These are phyloP conservation scores for Kuschelorhynchus macadamiae DNA, from an alignment of 2,888 invertebrate species.

Conservation along the genomic window DNA sequence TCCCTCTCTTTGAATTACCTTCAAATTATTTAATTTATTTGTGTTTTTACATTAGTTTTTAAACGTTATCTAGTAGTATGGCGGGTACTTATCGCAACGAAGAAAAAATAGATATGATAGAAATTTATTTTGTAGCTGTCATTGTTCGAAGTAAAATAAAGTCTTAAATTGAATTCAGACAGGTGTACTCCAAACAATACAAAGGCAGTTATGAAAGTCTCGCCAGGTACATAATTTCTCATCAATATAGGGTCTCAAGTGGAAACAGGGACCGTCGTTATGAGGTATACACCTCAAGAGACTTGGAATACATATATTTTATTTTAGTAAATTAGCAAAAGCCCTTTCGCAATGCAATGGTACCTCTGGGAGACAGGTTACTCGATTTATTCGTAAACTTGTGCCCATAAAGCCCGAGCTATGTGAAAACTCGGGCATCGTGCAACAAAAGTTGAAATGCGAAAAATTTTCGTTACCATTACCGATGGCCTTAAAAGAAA, in stretches of 20 bases:
- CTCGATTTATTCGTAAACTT: background rate
- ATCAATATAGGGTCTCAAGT: background rate
- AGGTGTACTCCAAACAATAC: too few species aligned
- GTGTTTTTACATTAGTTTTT: too few species aligned
- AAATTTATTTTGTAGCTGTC: too few species aligned
- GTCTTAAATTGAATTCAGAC: too few species aligned
- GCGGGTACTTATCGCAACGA: too few species aligned
- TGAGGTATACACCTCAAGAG: background rate
- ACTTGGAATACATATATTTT: slow-evolving; percentile 4
- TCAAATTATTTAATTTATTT: too few species aligned
- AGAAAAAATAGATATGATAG: too few species aligned
- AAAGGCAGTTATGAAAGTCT: too few species aligned
- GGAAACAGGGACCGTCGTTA: background rate
- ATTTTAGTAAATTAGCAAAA: slow-evolving; percentile 2
- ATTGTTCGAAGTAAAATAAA: too few species aligned
- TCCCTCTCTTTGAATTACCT: too few species aligned
- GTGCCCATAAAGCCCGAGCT: background rate
- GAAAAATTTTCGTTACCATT: background rate
- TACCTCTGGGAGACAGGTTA: background rate
- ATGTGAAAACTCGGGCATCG: slow-evolving; percentile 3
- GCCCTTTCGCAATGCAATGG: background rate
- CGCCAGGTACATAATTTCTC: background rate
- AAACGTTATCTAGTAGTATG: too few species aligned
- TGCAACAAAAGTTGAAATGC: background rate
- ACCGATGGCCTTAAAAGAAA: too few species aligned